phyloP scores from a whole-genome alignment of 2,113 vertebrate species.

The Coracopsis vasa region DNA sequence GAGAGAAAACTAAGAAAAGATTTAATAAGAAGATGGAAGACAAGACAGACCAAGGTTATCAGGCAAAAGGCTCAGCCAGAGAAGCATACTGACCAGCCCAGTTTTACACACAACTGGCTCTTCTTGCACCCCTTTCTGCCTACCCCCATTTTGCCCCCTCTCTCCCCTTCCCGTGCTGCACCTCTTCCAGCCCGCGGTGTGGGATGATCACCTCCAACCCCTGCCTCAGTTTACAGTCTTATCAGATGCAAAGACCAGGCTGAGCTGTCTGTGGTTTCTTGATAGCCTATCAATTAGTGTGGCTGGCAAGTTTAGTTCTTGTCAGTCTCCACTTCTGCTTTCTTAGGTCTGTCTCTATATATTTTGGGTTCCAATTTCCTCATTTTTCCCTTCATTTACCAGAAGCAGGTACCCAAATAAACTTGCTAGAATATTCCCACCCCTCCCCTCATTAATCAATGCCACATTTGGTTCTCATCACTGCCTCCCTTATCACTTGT shows the following conservation, averaged over 20 bases:
- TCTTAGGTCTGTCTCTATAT: background rate
- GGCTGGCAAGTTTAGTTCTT: background rate
- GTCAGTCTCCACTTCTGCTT: background rate
- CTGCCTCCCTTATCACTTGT: accelerated
- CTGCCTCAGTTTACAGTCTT: background rate
- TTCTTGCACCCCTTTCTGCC: background rate
- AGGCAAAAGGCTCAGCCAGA: background rate
- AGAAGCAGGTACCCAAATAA: background rate
- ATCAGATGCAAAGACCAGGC: background rate
- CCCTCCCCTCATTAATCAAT: background rate
- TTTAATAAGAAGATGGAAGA: background rate
- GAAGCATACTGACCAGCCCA: accelerated
- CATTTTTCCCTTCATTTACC: background rate
- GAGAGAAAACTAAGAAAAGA: background rate
- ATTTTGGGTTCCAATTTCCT: background rate
- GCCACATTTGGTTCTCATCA: background rate
- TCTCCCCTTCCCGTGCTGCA: too few relatives aligned
- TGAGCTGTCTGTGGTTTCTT: background rate
- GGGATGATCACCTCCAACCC: background rate
- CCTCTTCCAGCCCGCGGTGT: accelerated
- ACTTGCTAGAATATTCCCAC: background rate
- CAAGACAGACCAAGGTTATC: background rate
- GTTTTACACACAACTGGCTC: background rate
- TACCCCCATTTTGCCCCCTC: background rate
- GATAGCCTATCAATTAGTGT: background rate